phyloP scores from a whole-genome alignment of 2,888 invertebrate genomes.

The Lithophane semibrunnea region DNA sequence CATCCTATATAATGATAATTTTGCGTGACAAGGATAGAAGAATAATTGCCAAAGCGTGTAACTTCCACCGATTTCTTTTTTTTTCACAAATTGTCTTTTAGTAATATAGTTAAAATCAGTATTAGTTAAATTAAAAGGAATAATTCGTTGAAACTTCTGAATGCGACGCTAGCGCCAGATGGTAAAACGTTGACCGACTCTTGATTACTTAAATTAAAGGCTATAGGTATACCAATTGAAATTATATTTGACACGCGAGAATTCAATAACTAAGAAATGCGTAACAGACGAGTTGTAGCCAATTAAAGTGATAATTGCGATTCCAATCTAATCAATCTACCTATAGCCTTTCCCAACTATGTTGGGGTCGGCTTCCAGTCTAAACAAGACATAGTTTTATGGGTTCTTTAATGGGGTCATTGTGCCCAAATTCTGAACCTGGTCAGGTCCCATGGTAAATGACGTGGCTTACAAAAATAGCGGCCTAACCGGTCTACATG shows the following conservation, averaged over 20 bases:
- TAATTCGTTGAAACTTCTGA: background rate
- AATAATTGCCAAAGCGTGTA: too few relatives aligned
- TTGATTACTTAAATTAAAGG: background rate
- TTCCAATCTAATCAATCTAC: background rate
- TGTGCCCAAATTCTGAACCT: background rate
- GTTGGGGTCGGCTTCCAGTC: too few relatives aligned
- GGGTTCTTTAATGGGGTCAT: background rate
- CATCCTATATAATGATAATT: too few relatives aligned
- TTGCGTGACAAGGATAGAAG: too few relatives aligned
- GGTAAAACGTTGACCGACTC: background rate
- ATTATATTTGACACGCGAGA: conserved; percentile 17
- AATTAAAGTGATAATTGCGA: background rate
- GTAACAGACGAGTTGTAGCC: background rate
- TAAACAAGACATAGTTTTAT: background rate
- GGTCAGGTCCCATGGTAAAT: background rate
- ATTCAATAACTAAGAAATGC: background rate
- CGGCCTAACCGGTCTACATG: background rate
- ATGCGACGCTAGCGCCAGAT: background rate
- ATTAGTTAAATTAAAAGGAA: too few relatives aligned
- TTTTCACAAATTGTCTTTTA: too few relatives aligned
- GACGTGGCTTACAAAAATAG: background rate
- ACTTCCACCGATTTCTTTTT: too few relatives aligned
- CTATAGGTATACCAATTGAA: background rate
- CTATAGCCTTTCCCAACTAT: too few relatives aligned
- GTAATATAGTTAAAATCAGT: too few relatives aligned